These are phyloP conservation scores for Gallinago nigripennis DNA, from an alignment of 2,797 vertebrate species.

Conservation along the genomic window DNA sequence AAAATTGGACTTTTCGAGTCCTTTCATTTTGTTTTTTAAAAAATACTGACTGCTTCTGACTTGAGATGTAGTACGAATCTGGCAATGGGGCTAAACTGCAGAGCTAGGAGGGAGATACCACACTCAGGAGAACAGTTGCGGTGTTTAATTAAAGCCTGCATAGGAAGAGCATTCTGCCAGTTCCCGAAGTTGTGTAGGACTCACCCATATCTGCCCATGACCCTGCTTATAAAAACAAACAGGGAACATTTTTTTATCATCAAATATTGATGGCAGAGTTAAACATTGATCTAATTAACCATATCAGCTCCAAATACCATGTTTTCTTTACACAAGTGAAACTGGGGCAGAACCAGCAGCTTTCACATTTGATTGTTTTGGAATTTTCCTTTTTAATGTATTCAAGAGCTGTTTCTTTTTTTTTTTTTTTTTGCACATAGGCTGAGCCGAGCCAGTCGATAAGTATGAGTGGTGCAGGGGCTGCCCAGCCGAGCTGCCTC, in stretches of 20 bases:
- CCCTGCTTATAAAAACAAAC: slow-evolving; percentile 28
- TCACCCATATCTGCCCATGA: slow-evolving; percentile 9
- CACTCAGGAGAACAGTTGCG: neutral
- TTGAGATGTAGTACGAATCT: neutral
- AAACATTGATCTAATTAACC: slow-evolving; percentile 52
- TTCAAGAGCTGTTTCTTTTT: neutral
- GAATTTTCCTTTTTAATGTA: neutral
- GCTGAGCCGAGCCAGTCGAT: neutral
- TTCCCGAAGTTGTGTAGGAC: neutral
- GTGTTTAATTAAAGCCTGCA: neutral
- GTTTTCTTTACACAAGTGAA: neutral
- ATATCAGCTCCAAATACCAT: neutral
- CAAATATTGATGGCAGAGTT: slow-evolving; percentile 44
- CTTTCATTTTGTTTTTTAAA: neutral
- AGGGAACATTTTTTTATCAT: slow-evolving; percentile 28
- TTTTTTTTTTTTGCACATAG: neutral
- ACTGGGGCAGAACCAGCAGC: neutral
- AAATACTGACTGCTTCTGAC: neutral
- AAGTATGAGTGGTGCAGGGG: neutral
- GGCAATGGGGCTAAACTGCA: neutral
- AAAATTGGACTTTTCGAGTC: neutral
- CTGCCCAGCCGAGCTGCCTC: neutral
- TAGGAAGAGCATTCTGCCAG: neutral
- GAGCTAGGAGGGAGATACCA: neutral
- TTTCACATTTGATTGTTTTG: neutral